Base-by-base conservation (phyloP, 2,113 vertebrate genomes). In the Embiotoca jacksoni region DNA sequence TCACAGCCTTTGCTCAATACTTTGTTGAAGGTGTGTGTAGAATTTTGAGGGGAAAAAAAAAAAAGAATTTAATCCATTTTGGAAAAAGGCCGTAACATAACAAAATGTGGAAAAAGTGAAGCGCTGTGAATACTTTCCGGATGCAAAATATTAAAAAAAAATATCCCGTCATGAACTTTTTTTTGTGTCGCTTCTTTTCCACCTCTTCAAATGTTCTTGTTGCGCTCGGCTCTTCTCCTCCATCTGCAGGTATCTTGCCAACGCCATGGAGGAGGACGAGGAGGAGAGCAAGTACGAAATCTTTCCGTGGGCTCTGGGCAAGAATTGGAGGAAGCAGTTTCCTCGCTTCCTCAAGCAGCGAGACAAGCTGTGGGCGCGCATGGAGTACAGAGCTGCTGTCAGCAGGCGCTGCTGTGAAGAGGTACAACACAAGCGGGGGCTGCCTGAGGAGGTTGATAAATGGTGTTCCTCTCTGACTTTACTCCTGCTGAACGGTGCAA, bases 181-280 rank as follows among this genome's bases (percentile, higher is more conserved):
- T 23, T 23, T 13, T 11, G 4, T 36, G 3, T 23, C 15, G 7
- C 16, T 31, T 35, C 30, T 9, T 59, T 59, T 13, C 23, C 7
- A 37, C 23, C 35, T 6, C 1, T n/a, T 6, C 7, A 2, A n/a
- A 52, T 33, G 62, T 44, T 2, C 35, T 39, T 11, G 35, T 13
- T 52, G 61, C 46, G 15, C 23, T 58, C 16, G 0, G 15, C 59
- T 50, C 5, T 5, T 66, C 6, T 31, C 23, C 23, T 74, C 13
- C 7, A 3, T 72, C 39, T 60, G 6, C 85, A 99, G 98, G 58
- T 99, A 99, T 89, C 94, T 99, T 55, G 98, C 98, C 71, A 97
- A 99, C 91, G 97, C 96, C 68, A 97, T 99, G 95, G 98, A 99
- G 94, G 98, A 99, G 93, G 98, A 99, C 6, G 95, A 98, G 66